Percentiles rank a stretch among this genome's conserved stretches.
Conservation (phyloP, 2,888 invertebrate species). For the Rhyacophila evoluta region DNA sequence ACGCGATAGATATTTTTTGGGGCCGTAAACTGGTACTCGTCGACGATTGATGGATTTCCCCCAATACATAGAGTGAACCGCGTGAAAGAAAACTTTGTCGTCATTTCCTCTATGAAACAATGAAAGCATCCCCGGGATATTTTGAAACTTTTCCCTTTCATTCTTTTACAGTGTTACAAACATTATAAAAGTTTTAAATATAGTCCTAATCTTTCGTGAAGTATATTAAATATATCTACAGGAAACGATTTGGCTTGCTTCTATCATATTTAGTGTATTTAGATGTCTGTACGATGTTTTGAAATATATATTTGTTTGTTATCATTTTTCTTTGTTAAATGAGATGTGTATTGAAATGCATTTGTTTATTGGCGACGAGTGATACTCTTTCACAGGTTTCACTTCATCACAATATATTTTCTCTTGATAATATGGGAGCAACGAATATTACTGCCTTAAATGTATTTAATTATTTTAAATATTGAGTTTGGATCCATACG, state of each 20-base stretch:
- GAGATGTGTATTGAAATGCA: too few species aligned
- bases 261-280: too few species aligned
- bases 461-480: too few species aligned
- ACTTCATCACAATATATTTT: background rate
- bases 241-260: background rate
- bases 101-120: background rate
- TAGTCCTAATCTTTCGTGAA: background rate
- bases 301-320: too few species aligned
- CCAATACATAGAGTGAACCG: background rate
- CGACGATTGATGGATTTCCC: background rate
- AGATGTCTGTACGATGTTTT: too few species aligned
- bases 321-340: too few species aligned
- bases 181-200: too few species aligned
- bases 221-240: too few species aligned
- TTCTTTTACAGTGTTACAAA: background rate
- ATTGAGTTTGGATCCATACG: too few species aligned
- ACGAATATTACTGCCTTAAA: background rate
- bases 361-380: background rate
- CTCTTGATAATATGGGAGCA: background rate
- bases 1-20: background rate
- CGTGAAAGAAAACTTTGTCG: background rate
- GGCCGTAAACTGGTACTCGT: background rate
- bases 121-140: background rate
- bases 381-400: background rate
- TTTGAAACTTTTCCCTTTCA: background rate